Base-by-base conservation (phyloP, 2,113 vertebrate species). In the Herpetotheres cachinnans region DNA sequence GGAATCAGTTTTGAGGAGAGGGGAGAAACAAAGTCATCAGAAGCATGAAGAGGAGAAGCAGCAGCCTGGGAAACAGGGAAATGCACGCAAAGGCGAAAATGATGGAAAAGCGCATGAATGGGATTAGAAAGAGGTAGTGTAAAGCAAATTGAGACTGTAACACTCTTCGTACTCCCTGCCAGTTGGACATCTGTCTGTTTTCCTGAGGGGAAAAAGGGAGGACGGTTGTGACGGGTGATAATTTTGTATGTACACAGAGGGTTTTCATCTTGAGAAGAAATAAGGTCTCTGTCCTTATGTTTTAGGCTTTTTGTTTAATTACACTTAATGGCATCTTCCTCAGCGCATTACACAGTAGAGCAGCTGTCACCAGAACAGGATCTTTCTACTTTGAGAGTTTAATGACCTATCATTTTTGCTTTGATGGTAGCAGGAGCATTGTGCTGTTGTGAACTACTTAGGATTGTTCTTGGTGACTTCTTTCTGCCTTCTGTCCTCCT, bases 281-380 rank as follows among this genome's bases (percentile, higher is more conserved):
- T 86, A 93, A 93, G 89, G 92, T 87, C 93, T 90, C 82, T 55
- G 56, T 96, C 95, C 95, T 97, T 96, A 95, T 96, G 94, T 92
- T 97, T 96, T 92, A 97, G 47, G 55, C 80, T 91, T 95, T 96
- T 93, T 88, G 95, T 97, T 97, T 98, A 97, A 97, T 98, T 96
- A 97, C 82, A 86, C 83, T 90, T 97, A 97, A 97, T 97, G 94
- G 73, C 10, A 4, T 90, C 93, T 95, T 97, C 90, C 81, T 96
- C 81, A 93, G 89, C 11, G 55, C 85, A 86, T 93, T 83, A 44
- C 77, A 87, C 85, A 91, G 58, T 66, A 86, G 85, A 96, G 91
- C 96, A 97, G 96, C 95, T 97, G 96, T 92, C 95, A 91, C 21
- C 44, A 84, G 90, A 95, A 89, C 59, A 61, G 71, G 40, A 95